These are phyloP conservation scores for Neosilurus mollespiculum DNA, from an alignment of 2,797 vertebrate genomes.

Conservation along the genomic window DNA sequence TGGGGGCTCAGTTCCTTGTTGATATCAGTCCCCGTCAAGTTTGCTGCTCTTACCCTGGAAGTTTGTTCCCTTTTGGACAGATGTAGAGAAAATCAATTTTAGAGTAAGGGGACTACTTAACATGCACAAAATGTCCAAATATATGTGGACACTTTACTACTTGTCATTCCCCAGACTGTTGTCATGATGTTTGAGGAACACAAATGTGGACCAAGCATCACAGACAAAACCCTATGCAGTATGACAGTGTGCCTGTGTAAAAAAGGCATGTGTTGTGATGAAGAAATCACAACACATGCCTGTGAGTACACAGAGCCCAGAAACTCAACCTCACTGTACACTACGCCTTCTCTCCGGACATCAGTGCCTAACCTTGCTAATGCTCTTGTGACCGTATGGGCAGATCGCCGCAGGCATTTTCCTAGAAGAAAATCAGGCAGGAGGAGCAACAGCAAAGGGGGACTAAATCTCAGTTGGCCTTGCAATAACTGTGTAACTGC, in stretches of 20 bases:
- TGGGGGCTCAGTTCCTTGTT: background rate
- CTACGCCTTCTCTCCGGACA: no score
- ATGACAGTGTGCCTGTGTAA: no score
- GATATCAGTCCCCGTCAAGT: background rate
- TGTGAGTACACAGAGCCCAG: background rate
- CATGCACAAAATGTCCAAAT: background rate
- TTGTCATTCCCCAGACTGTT: background rate
- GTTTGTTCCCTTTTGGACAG: background rate
- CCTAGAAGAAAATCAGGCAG: no score
- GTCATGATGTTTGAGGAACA: background rate
- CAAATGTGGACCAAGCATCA: background rate
- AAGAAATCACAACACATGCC: no score
- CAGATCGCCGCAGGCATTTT: no score
- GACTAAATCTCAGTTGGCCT: no score
- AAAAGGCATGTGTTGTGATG: no score
- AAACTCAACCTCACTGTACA: background rate
- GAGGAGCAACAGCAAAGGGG: no score
- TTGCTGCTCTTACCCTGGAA: background rate
- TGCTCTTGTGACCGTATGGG: no score
- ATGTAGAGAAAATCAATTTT: background rate
- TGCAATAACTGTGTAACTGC: no score
- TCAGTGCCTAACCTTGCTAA: no score
- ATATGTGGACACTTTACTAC: background rate
- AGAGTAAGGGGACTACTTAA: background rate
- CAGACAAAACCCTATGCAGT: no score